These are phyloP conservation scores for Phaedon cochleariae DNA, from an alignment of 2,888 invertebrate species.

Conservation along the genomic window DNA sequence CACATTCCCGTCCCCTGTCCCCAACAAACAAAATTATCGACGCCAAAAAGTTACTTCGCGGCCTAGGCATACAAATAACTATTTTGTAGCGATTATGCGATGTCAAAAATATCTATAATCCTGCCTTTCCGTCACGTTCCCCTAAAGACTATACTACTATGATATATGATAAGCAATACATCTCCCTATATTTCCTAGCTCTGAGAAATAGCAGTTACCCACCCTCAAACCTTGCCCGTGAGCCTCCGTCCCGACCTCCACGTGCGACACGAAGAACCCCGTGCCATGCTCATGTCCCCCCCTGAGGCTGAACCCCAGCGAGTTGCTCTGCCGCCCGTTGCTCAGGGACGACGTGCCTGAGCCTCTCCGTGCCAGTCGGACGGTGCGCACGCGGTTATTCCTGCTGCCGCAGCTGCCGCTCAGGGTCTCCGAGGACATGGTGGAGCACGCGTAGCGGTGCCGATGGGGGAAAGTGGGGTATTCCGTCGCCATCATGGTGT, in stretches of 20 bases:
- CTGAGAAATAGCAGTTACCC: slow-evolving; percentile 51
- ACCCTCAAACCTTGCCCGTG: slow-evolving; percentile 87
- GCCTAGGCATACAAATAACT: too few species aligned
- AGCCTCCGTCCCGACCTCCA: slow-evolving; percentile 88
- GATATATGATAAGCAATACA: too few species aligned
- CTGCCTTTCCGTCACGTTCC: too few species aligned
- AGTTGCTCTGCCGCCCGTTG: slow-evolving; percentile 68
- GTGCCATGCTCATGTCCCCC: slow-evolving; percentile 92
- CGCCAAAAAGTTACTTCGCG: too few species aligned
- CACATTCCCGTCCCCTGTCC: too few species aligned
- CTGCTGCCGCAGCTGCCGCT: slow-evolving; percentile 63
- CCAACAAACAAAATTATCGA: too few species aligned
- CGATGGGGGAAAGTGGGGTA: slow-evolving; percentile 38
- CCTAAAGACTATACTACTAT: too few species aligned
- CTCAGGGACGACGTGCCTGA: slow-evolving; percentile 58
- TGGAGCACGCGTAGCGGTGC: slow-evolving; percentile 56
- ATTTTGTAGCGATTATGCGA: too few species aligned
- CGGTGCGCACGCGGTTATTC: slow-evolving; percentile 68
- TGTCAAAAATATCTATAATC: too few species aligned
- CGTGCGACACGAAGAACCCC: slow-evolving; percentile 90
- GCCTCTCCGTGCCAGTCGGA: slow-evolving; percentile 66
- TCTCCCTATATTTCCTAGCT: too few species aligned
- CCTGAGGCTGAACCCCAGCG: slow-evolving; percentile 83
- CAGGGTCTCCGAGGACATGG: slow-evolving; percentile 59
- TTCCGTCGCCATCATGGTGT: slow-evolving; percentile 34